Base-by-base conservation (phyloP, 2,797 vertebrate species). In the Enteromius radiatus region DNA sequence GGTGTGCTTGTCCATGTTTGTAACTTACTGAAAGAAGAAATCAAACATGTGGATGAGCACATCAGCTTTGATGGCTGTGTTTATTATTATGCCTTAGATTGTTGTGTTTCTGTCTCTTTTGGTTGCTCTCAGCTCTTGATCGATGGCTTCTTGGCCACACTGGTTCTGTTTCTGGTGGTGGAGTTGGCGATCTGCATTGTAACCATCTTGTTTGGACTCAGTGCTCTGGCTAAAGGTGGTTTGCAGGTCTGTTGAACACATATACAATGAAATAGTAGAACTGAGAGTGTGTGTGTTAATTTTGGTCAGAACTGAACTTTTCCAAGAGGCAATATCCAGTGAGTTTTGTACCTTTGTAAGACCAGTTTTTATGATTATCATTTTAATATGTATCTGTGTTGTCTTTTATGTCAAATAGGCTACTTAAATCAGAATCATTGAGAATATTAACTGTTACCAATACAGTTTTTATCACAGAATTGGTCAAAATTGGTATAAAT, bases 151-250 rank as follows among this genome's bases (percentile, higher is more conserved):
- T 86, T 95, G 85, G 91, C 91, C 19, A 95, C 95, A 0, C 86
- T 95, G 88, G 92, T 95, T 38, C 91, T 95, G 75, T 95, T 95
- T 87, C 90, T 95, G 85, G 93, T 95, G 63, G 92, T 95, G 82
- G 95, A 95, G 89, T 90, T 95, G 84, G 64, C 92, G 23, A 91
- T 95, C 91, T 95, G 95, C 81, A 95, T 95, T 87, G 93, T 93
- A 4, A 91, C 90, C 80, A 95, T 95, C 91, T 87, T 95, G 83
- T 95, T 94, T 61, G 95, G 94, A 38, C 93, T 95, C 76, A 95
- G 91, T 6, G 93, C 94, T 3, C 87, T 95, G 3, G 92, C 93
- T 80, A 93, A 92, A 75, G 90, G 91, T 31, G 91, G 92, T 49
- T 56, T 86, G 33, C 92, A 93, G 92, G 95, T 95, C 11, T 90